A percentile compares a stretch with the other conserved stretches of the same genome.
Conservation (phyloP, 2,113 vertebrate species). For the Oxygymnocypris stewartii region DNA sequence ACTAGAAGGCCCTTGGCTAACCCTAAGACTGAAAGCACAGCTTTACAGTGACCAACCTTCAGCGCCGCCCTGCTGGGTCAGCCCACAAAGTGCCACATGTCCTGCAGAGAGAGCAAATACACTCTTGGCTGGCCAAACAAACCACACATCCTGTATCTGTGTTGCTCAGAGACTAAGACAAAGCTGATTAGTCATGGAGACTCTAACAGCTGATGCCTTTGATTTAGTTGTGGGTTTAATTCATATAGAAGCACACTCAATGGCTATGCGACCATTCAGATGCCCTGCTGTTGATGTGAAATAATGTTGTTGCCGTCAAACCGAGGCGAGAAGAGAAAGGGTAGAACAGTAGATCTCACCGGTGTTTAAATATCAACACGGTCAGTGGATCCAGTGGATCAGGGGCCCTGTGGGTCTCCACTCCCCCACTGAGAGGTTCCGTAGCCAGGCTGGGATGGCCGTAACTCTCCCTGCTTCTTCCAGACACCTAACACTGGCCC, state of each 20-base stretch:
- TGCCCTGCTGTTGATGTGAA: slow-evolving; percentile 7
- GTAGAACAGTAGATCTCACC: slow-evolving; percentile 13
- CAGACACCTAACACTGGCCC: background rate
- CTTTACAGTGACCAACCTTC: slow-evolving; percentile 29
- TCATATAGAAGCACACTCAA: background rate
- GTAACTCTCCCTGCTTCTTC: slow-evolving; percentile 34
- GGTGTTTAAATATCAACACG: slow-evolving; percentile 14
- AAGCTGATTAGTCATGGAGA: slow-evolving; percentile 40
- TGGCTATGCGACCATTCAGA: background rate
- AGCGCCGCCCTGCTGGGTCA: slow-evolving; percentile 56
- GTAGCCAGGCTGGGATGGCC: slow-evolving; percentile 40
- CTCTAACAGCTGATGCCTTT: slow-evolving; percentile 9
- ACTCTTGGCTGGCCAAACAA: slow-evolving; percentile 57
- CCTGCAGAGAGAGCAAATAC: slow-evolving; percentile 73
- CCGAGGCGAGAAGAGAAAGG: slow-evolving; percentile 1
- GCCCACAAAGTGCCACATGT: slow-evolving; percentile 58
- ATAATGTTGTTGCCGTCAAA: background rate
- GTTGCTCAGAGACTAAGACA: slow-evolving; percentile 25
- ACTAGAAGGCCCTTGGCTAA: slow-evolving; percentile 55
- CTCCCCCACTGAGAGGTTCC: slow-evolving; percentile 45
- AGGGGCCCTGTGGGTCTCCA: background rate
- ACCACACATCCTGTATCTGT: slow-evolving; percentile 68
- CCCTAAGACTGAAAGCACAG: slow-evolving; percentile 58
- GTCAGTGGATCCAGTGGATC: slow-evolving; percentile 33
- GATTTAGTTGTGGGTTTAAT: slow-evolving; percentile 15